Conservation (phyloP, 1,140 invertebrate genomes). For the silkworm (Bombyx mori) region ASM3026992v2 NC_085119.1:2534501-2535000, state of each 20-base stretch:
- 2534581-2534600: conserved; percentile 13
- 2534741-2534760: conserved; percentile 17
- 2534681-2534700: conserved; percentile 31
- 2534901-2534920: conserved; percentile 24
- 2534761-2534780: conserved; percentile 20
- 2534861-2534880: conserved; percentile 19
- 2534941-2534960: not conserved
- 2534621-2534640: conserved; percentile 31
- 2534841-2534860: conserved; percentile 19
- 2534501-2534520: conserved; percentile 37
- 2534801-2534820: conserved; percentile 34
- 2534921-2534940: conserved; percentile 20
- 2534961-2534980: no score
- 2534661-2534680: conserved; percentile 22
- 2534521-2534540: conserved; percentile 16
- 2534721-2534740: conserved; percentile 34
- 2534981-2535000: no score
- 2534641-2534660: conserved; percentile 35
- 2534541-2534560: conserved; percentile 11
- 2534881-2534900: conserved; percentile 25
- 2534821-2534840: conserved; percentile 25
- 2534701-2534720: conserved; percentile 51
- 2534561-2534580: conserved; percentile 20
- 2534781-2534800: conserved; percentile 35
- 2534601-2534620: conserved; percentile 30